Evolutionary conservation across 2,888 invertebrate genomes (phyloP).

Genomic region (Helleia helle): DNA sequence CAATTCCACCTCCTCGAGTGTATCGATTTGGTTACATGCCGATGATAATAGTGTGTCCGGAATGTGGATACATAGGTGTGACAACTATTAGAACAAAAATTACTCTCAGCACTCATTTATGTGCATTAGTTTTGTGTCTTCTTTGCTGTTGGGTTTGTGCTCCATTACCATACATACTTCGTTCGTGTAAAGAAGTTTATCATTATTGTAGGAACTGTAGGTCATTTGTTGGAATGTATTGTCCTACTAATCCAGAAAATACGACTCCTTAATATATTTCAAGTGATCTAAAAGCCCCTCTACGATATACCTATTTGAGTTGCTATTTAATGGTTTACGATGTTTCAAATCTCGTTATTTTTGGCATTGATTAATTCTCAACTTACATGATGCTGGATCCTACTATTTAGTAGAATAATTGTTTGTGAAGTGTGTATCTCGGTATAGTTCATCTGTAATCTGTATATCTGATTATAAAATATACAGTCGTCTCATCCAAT

Average conservation of each 20-base stretch:
- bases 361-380: too few species aligned
- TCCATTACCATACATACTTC: conserved; percentile 52
- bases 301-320: too few species aligned
- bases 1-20: conserved; percentile 36
- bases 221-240: conserved; percentile 53
- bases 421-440: too few species aligned
- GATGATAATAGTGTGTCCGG: conserved; percentile 47
- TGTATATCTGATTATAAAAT: too few species aligned
- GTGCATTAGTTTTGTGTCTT: conserved; percentile 50
- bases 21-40: conserved; percentile 50
- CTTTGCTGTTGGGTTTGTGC: conserved; percentile 63
- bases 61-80: conserved; percentile 55
- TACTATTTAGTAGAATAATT: too few species aligned
- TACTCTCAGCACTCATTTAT: conserved; percentile 56
- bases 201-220: conserved; percentile 63
- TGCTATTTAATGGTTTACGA: too few species aligned
- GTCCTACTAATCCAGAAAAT: conserved; percentile 51
- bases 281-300: too few species aligned
- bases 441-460: too few species aligned
- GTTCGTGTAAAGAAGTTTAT: conserved; percentile 63
- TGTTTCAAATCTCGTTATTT: too few species aligned
- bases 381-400: too few species aligned
- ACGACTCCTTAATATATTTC: conserved; percentile 13
- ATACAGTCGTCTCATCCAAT: too few species aligned
- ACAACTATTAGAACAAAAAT: conserved; percentile 43